These are phyloP conservation scores for Monoplex corrugatus DNA, from an alignment of 2,888 invertebrate species.

Conservation along the genomic window DNA sequence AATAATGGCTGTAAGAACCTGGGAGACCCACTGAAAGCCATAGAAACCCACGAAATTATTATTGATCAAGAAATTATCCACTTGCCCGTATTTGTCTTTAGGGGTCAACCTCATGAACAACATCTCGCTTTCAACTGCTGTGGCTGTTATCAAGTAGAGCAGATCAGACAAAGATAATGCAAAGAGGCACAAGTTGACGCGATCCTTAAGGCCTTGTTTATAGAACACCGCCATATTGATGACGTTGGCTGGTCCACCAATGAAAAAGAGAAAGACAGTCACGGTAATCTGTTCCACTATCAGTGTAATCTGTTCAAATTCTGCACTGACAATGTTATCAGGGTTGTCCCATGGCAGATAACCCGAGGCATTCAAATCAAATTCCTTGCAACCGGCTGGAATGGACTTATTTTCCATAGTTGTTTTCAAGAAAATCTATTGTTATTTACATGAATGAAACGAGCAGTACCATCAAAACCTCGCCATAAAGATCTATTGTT, in stretches of 20 bases:
- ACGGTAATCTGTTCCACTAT: too few species aligned
- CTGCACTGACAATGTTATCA: too few species aligned
- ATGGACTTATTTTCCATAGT: too few species aligned
- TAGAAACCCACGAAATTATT: not conserved
- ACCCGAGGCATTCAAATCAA: too few species aligned
- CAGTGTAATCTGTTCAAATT: too few species aligned
- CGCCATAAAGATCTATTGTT: too few species aligned
- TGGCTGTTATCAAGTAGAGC: not conserved
- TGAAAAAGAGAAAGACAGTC: not conserved
- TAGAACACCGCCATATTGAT: slow-evolving; percentile 29
- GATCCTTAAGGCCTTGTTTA: slow-evolving; percentile 14
- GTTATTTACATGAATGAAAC: too few species aligned
- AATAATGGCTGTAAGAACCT: not conserved
- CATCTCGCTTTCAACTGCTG: not conserved
- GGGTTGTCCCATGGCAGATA: too few species aligned
- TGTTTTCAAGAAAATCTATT: too few species aligned
- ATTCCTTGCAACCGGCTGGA: too few species aligned
- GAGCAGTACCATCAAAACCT: too few species aligned
- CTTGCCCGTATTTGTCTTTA: not conserved
- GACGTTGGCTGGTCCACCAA: slow-evolving; percentile 16
- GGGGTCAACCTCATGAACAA: not conserved
- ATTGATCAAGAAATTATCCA: not conserved
- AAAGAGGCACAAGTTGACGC: slow-evolving; percentile 2
- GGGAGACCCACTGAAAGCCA: not conserved
- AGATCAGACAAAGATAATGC: not conserved